phyloP scores from a whole-genome alignment of 2,797 vertebrate species.

The Ceyx erithaca region DNA sequence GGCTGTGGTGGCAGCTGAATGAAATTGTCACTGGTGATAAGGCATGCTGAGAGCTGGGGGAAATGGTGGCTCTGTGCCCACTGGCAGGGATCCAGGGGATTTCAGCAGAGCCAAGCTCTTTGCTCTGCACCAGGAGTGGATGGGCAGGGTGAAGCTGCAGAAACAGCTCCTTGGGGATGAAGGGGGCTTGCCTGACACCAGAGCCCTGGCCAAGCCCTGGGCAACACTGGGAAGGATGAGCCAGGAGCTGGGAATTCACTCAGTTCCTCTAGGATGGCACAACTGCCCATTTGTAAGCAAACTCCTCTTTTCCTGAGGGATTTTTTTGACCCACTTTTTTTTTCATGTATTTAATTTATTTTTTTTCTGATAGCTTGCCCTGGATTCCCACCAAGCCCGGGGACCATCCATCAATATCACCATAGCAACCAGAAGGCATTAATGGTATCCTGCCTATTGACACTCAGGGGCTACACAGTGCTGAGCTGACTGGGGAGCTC shows the following conservation, averaged over 20 bases:
- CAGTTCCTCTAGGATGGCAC: not conserved
- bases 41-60: not conserved
- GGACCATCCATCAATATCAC: conserved; percentile 53
- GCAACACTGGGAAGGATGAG: not conserved
- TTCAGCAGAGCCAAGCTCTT: conserved; percentile 16
- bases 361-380: not conserved
- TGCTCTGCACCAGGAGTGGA: not conserved
- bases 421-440: conserved; percentile 58
- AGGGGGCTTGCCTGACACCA: not conserved
- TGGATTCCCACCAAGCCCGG: not conserved
- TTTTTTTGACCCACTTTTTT: not conserved
- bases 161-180: conserved; percentile 12
- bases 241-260: not conserved
- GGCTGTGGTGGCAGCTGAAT: conserved; percentile 30
- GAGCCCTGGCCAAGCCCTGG: not conserved
- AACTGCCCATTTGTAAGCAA: not conserved
- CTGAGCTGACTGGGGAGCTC: not conserved
- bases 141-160: conserved; percentile 23
- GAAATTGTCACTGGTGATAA: conserved; percentile 43
- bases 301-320: not conserved
- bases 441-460: conserved; percentile 30
- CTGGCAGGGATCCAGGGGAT: conserved; percentile 22
- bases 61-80: not conserved
- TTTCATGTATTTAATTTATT: not conserved
- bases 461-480: not conserved